These are phyloP conservation scores for Cryptoleucopteryx plumbea DNA, from an alignment of 2,113 vertebrate species.

Conservation along the genomic window DNA sequence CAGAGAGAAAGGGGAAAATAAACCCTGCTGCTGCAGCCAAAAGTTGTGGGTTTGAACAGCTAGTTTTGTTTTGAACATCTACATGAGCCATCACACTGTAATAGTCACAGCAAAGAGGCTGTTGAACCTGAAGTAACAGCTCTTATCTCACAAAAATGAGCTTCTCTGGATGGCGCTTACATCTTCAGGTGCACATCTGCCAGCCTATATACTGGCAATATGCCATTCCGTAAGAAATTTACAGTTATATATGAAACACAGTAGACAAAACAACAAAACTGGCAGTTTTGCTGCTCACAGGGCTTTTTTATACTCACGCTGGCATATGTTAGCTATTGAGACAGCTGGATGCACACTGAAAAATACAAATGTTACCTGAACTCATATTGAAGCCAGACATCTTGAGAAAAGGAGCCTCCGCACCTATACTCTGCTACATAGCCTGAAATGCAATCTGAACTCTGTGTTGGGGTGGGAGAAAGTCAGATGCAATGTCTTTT, in stretches of 20 bases:
- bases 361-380: neutral
- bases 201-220: neutral
- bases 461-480: neutral
- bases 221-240: neutral
- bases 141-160: neutral
- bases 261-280: neutral
- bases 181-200: neutral
- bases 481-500: neutral
- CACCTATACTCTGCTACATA: neutral
- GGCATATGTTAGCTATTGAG: neutral
- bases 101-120: neutral
- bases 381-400: neutral
- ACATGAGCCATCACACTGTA: neutral
- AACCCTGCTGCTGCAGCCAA: neutral
- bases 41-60: neutral
- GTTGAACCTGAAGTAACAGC: neutral
- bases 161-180: neutral
- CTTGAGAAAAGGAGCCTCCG: neutral
- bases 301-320: neutral
- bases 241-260: neutral
- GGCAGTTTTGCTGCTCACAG: neutral
- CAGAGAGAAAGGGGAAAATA: neutral
- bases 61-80: neutral
- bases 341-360: neutral
- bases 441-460: neutral